Evolutionary conservation across 2,888 invertebrate species (phyloP).

Genomic region (Sisyra terminalis): DNA sequence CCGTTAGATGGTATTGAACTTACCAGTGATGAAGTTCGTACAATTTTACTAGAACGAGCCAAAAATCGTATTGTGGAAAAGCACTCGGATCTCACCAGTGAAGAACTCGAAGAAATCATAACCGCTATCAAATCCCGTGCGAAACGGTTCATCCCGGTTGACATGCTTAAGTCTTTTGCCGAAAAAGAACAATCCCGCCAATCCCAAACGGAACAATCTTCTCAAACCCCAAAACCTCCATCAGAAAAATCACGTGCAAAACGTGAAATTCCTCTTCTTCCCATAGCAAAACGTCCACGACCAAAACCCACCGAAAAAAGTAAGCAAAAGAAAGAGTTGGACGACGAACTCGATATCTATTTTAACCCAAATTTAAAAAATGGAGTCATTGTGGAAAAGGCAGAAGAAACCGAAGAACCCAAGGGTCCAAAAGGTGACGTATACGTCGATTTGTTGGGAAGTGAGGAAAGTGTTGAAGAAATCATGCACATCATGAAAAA

Average conservation of each 20-base stretch:
- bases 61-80: conserved; percentile 16
- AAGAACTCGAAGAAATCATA: no score
- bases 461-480: conserved; percentile 10
- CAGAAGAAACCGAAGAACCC: conserved; percentile 1
- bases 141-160: conserved; percentile 7
- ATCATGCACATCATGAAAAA: conserved; percentile 12
- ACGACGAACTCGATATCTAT: conserved; percentile 5
- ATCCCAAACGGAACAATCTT: not conserved
- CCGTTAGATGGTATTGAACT: conserved; percentile 14
- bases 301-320: conserved; percentile 1
- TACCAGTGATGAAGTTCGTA: conserved; percentile 18
- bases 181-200: conserved; percentile 1
- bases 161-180: conserved; percentile 5
- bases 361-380: conserved; percentile 1
- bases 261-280: not conserved
- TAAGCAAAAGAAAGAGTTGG: conserved; percentile 6
- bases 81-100: conserved; percentile 17
- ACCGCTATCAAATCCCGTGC: conserved; percentile 12
- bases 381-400: conserved; percentile 2
- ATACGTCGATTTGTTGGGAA: conserved; percentile 9
- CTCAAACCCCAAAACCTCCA: not conserved
- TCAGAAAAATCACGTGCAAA: not conserved
- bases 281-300: not conserved
- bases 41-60: conserved; percentile 20
- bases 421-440: not conserved